Evolutionary conservation across 2,888 invertebrate species (phyloP), one percentile per base, ranked within the genome.

Genomic region (Esperia sulphurella): DNA sequence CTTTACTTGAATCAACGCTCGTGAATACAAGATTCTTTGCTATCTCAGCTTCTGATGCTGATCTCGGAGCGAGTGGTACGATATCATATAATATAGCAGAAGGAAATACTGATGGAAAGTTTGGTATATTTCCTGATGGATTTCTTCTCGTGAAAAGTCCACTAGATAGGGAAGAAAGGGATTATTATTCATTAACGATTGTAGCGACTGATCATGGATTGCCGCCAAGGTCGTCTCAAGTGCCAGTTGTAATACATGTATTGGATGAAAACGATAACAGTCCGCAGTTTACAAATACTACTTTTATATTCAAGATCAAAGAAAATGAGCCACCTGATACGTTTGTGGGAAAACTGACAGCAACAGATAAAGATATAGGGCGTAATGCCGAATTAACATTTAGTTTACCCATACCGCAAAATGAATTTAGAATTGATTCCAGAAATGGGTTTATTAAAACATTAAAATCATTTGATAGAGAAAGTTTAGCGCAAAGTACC

Each of bases 181-280:
- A 98, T 78, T 97, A 97, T 77, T 98, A 97, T 83, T 96, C 96
- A 0, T 83, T 98, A 48, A 95, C 95, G 2, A 93, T 98, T 31
- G 92, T 94, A 29, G 98, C 96, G 1, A 92, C 90, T 46, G 98
- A 98, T 80, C 92, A 94, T 46, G 98, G 96, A 0, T 86, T 79
- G 55, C 97, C 94, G 35, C 91, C 93, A 39, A 92, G 94, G 70
- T 95, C 93, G 45, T 97, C 98, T 0, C 92, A 95, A 43, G 97
- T 97, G 2, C 96, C 97, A 7, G 95, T 98, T 1, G 96, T 97
- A 13, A 95, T 98, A 54, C 97, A 97, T 71, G 94, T 98, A 14
- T 93, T 97, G 53, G 99, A 98, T 83, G 97, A 98, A 84, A 99
- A 99, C 80, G 98, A 99, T 83, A 97, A 98, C 78, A 93, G 95